Evolutionary conservation across 2,797 vertebrate species (phyloP), one percentile per base, ranked within the genome.

Genomic region (Paguma larvata): DNA sequence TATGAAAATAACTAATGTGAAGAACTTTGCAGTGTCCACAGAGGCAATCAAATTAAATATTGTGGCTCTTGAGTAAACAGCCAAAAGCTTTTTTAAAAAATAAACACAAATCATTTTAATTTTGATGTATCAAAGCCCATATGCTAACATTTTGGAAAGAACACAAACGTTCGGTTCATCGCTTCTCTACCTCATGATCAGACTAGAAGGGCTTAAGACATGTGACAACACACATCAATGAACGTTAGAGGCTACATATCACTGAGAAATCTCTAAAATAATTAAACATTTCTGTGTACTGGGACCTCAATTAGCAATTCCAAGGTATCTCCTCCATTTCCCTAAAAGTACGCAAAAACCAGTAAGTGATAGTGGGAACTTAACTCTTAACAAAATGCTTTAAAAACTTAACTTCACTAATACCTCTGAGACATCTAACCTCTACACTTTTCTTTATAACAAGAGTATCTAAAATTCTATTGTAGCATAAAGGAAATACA

Each of bases 1-100:
- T 82, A 56, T 65, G 38, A 97, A 92, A 70, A 95, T 72, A 95
- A 77, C 30, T 90, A 16, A 91, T 59, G 63, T n/a, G 65, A 92
- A 96, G 51, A 91, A 92, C 67, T 92, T 3, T 80, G 53, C 16
- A 75, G 32, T 92, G 38, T 87, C 53, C 21, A 80, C 2, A 75
- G 16, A 65, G 59, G 67, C 51, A 93, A 87, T 16, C 68, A 84
- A 86, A 78, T 86, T 78, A 89, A 95, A 68, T 65, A 89, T 6
- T 78, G 19, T 79, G 41, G 6, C 15, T 70, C 32, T 32, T 72
- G 2, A 65, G 6, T 72, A 83, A 94, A 78, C 41, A 91, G 70
- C 12, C 21, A 89, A 87, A 89, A 84, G 18, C 2, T 4, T 51
- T 88, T 25, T 59, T 1, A 3, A 84, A 73, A 65, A 67, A 85